These are phyloP conservation scores for Chirona hameri DNA, from an alignment of 2,888 invertebrate species.

Conservation along the genomic window DNA sequence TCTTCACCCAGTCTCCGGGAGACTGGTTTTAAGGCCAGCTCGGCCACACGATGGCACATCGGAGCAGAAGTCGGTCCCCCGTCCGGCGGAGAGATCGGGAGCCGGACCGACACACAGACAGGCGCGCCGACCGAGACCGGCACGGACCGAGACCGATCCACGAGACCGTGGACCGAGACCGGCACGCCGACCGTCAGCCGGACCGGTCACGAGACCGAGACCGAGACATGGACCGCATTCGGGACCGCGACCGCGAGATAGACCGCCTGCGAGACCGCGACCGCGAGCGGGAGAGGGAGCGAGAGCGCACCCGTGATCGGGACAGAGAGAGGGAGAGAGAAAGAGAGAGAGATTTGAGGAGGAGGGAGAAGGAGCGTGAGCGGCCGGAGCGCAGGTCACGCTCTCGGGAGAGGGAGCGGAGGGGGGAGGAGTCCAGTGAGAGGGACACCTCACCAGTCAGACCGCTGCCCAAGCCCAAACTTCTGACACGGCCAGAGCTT, in stretches of 20 bases:
- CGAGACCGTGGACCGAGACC: conserved; percentile 33
- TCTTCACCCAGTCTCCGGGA: too few relatives aligned
- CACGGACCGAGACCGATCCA: conserved; percentile 34
- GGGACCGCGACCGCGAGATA: background rate
- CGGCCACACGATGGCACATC: background rate
- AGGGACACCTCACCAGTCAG: background rate
- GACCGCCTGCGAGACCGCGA: too few relatives aligned
- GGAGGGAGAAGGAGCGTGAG: conserved; percentile 28
- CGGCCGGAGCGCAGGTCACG: conserved; percentile 33
- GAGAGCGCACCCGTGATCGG: too few relatives aligned
- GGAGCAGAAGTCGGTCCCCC: background rate
- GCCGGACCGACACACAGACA: conserved; percentile 34
- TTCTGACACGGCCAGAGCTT: background rate
- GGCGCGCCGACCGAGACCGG: conserved; percentile 33
- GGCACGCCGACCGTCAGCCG: background rate
- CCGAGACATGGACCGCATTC: conserved; percentile 36
- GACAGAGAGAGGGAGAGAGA: too few relatives aligned
- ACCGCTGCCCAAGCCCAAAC: background rate
- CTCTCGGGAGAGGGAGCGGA: conserved; percentile 42
- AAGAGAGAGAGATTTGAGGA: background rate
- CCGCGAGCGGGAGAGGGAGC: too few relatives aligned
- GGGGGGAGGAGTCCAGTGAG: background rate
- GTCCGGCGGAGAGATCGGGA: background rate
- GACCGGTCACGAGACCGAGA: conserved; percentile 35
- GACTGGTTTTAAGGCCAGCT: too few relatives aligned